Percentiles rank a stretch among this genome's conserved stretches.
phyloP scores from a whole-genome alignment of 2,797 vertebrate genomes.

The Kryptopterus vitreolus region DNA sequence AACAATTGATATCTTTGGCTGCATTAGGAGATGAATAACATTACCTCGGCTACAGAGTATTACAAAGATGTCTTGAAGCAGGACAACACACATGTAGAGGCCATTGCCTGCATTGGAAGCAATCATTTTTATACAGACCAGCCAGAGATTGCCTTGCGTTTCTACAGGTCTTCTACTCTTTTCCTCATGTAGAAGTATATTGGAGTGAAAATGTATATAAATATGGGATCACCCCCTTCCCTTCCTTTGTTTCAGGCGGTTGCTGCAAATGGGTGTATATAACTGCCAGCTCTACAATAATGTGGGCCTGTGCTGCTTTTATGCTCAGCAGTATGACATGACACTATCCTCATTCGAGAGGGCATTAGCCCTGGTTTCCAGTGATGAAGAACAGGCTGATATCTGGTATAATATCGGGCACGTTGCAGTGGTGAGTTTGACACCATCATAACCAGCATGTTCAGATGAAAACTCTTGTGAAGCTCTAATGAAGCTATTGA shows the following conservation, averaged over 20 bases:
- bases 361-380: conserved; percentile 85
- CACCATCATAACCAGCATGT: background rate
- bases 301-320: conserved; percentile 96
- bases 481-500: background rate
- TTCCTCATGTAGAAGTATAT: background rate
- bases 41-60: conserved; percentile 80
- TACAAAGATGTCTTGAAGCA: conserved; percentile 96
- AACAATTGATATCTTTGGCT: background rate
- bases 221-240: background rate
- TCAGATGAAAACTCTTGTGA: background rate
- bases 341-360: conserved; percentile 93
- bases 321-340: conserved; percentile 99
- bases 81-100: conserved; percentile 95
- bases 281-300: conserved; percentile 98
- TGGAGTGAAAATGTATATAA: no score
- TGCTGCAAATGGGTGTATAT: conserved; percentile 97
- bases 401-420: conserved; percentile 80
- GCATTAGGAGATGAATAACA: conserved; percentile 80
- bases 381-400: conserved; percentile 87
- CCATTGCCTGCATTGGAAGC: conserved; percentile 96
- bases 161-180: conserved; percentile 82
- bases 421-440: conserved; percentile 85
- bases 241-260: conserved; percentile 73
- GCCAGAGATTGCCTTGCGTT: conserved; percentile 92
- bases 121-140: conserved; percentile 98